These are phyloP conservation scores for Callipepla californica DNA, from an alignment of 2,113 vertebrate genomes.

Conservation along the genomic window DNA sequence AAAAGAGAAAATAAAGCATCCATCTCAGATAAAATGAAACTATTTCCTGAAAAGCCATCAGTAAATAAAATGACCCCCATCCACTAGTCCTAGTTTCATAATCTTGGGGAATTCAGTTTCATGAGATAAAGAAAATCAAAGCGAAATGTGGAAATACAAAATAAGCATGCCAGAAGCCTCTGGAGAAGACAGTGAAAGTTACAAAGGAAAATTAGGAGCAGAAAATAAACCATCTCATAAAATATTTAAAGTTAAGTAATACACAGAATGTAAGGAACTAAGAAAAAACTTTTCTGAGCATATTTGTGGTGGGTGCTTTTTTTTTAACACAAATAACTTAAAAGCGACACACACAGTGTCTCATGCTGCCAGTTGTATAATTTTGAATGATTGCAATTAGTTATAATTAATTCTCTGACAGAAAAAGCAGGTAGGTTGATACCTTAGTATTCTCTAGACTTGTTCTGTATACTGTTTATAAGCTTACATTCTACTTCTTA, in stretches of 20 bases:
- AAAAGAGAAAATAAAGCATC: neutral
- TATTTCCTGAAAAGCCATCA: slow-evolving; percentile 16
- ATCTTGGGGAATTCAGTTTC: neutral
- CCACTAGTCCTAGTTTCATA: neutral
- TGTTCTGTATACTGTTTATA: neutral
- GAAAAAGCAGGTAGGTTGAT: neutral
- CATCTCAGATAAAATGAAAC: neutral
- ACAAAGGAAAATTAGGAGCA: neutral
- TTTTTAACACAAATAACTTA: neutral
- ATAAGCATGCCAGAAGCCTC: neutral
- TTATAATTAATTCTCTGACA: neutral
- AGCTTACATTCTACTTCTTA: neutral
- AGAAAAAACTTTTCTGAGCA: neutral
- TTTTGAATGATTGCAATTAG: neutral
- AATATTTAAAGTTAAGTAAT: neutral
- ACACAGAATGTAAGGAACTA: neutral
- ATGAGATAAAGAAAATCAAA: neutral
- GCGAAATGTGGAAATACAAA: neutral
- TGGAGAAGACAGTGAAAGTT: neutral
- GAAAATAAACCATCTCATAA: neutral
- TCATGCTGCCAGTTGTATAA: neutral
- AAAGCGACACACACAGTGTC: neutral
- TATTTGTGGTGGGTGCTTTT: neutral
- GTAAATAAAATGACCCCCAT: neutral
- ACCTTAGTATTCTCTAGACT: neutral